Base-by-base conservation (phyloP, 2,797 vertebrate species). In the Pipistrellus kuhlii region DNA sequence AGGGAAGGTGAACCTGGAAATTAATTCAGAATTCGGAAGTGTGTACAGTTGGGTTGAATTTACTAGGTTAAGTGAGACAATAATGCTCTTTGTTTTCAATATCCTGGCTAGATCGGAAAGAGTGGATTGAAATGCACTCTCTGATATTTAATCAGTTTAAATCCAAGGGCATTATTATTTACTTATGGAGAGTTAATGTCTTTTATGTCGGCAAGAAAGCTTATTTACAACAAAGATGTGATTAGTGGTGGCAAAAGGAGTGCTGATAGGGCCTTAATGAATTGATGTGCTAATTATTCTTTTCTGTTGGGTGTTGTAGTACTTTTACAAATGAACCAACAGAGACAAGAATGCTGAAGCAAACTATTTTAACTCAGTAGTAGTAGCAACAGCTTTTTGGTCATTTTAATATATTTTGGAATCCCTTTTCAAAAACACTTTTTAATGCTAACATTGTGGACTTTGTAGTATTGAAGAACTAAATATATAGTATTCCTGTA, bases 281-380 rank as follows among this genome's bases (percentile, higher is more conserved):
- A 92, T 94, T 93, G 78, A 88, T 88, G 90, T 88, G 92, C 80
- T 96, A 93, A 96, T 96, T 94, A 92, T 84, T 92, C 66, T 88
- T 93, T 96, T 92, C 93, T 94, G 83, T 83, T 41, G 77, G 80
- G 64, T 90, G 85, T 80, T 85, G 53, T 1, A 91, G 72, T 41
- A 51, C 64, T 85, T 93, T 92, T 85, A 51, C 82, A 80, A 85
- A 94, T 76, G 41, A 96, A 32, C 55, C 55, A 69, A 20, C 7
- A 51, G 83, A 90, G 38, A 78, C 23, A 59, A 71, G 69, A 76
- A 82, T 25, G n/a, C n/a, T 46, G 15, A 32, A 46, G 30, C 64
- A 59, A 85, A 78, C 32, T 64, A 6, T 80, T 77, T 85, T 75
- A 66, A 87, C 77, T 75, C 62, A 77, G 17, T 15, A 25, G 2